A percentile compares a stretch with the other conserved stretches of the same genome.
phyloP scores from a whole-genome alignment of 2,113 vertebrate species.

The Plestiodon gilberti region DNA sequence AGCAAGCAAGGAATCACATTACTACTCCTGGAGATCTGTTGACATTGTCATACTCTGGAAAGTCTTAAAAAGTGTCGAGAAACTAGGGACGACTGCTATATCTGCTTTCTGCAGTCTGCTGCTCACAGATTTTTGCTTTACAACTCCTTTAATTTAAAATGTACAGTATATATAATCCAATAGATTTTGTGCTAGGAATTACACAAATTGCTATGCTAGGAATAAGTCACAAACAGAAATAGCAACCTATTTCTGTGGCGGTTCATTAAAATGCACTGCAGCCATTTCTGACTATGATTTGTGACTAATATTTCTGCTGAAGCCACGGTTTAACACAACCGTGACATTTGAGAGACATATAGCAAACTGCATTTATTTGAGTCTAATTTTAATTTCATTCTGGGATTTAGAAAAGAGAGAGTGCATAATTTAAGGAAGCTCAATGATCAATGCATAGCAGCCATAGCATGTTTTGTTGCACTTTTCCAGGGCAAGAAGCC shows the following conservation, averaged over 20 bases:
- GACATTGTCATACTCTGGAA: conserved; percentile 20
- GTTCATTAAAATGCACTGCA: conserved; percentile 42
- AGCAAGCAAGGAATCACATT: conserved; percentile 47
- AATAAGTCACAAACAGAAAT: conserved; percentile 44
- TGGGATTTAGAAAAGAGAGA: not conserved
- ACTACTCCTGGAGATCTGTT: conserved; percentile 56
- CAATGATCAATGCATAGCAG: not conserved
- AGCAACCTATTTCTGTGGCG: conserved; percentile 37
- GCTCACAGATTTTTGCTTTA: conserved; percentile 7
- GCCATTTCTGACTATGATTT: conserved; percentile 32
- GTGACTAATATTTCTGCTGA: conserved; percentile 29
- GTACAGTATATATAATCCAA: not conserved
- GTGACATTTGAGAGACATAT: conserved; percentile 4
- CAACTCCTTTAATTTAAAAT: not conserved
- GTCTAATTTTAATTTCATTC: conserved; percentile 30
- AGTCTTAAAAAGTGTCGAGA: conserved; percentile 34
- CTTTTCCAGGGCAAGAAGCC: not conserved
- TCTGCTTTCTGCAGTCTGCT: conserved; percentile 16
- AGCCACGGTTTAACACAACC: conserved; percentile 25
- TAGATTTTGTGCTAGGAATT: conserved; percentile 20
- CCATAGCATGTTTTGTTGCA: not conserved
- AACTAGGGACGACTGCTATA: conserved; percentile 2
- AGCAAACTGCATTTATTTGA: conserved; percentile 3
- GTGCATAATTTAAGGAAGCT: not conserved
- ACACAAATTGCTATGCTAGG: conserved; percentile 15